phyloP scores from a whole-genome alignment of 2,113 vertebrate genomes.

The Prietella phreatophila region DNA sequence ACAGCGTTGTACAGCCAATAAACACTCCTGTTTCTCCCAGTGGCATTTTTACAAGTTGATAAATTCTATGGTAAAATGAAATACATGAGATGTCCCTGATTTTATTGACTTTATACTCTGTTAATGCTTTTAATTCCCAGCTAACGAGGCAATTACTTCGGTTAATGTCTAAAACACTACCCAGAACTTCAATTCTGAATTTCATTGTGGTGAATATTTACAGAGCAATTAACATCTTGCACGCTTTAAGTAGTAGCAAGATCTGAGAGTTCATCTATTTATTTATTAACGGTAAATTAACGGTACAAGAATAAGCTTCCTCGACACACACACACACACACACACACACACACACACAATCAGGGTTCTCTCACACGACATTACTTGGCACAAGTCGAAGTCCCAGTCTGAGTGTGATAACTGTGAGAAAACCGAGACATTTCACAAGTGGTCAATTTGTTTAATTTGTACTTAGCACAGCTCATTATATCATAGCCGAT shows the following conservation, averaged over 20 bases:
- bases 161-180: neutral
- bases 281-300: neutral
- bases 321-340: neutral
- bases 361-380: neutral
- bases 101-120: neutral
- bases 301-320: neutral
- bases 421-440: neutral
- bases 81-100: neutral
- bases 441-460: neutral
- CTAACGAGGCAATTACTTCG: neutral
- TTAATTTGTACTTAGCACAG: constrained; percentile 7
- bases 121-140: neutral
- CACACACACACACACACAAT: neutral
- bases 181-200: neutral
- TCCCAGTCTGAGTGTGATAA: neutral
- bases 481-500: neutral
- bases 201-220: no score
- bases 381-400: neutral
- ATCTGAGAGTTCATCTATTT: neutral
- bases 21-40: neutral
- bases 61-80: neutral
- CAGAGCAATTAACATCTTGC: neutral
- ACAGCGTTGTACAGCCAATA: neutral
- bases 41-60: neutral
- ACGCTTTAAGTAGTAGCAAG: neutral